A percentile compares a stretch with the other conserved stretches of the same genome.
Evolutionary conservation across 2,113 vertebrate species (phyloP).

Genomic region (Podilymbus podiceps): DNA sequence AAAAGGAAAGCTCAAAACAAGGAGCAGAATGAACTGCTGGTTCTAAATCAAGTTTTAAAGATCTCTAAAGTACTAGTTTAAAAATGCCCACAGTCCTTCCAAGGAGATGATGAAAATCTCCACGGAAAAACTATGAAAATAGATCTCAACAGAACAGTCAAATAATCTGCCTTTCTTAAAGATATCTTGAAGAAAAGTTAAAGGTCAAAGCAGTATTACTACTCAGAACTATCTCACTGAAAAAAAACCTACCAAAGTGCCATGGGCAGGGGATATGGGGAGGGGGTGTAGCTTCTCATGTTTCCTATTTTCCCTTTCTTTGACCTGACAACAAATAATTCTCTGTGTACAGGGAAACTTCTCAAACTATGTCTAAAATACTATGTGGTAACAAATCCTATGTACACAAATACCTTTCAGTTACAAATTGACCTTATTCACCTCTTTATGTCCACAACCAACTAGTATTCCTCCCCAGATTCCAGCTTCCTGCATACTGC

Average conservation of each 20-base stretch:
- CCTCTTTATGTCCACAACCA: rapidly evolving
- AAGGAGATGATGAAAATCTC: neutral
- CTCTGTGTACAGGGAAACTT: rapidly evolving
- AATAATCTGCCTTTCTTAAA: neutral
- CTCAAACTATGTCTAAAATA: neutral
- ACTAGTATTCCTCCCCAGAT: rapidly evolving
- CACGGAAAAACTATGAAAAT: neutral
- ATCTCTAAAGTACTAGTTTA: neutral
- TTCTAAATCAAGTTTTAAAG: neutral
- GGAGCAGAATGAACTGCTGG: neutral
- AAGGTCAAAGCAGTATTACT: neutral
- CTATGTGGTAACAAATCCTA: neutral
- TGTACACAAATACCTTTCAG: rapidly evolving
- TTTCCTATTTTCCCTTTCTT: neutral
- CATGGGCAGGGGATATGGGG: rapidly evolving
- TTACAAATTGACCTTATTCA: neutral
- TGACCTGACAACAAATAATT: neutral
- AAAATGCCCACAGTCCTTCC: neutral
- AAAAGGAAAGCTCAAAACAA: neutral
- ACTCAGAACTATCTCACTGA: neutral
- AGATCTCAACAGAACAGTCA: neutral
- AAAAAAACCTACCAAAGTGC: neutral
- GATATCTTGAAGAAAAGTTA: neutral
- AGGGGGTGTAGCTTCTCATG: rapidly evolving
- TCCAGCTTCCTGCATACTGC: rapidly evolving